Evolutionary conservation across 1,140 invertebrate species (phyloP).

Genomic region (Sipha flava): DNA sequence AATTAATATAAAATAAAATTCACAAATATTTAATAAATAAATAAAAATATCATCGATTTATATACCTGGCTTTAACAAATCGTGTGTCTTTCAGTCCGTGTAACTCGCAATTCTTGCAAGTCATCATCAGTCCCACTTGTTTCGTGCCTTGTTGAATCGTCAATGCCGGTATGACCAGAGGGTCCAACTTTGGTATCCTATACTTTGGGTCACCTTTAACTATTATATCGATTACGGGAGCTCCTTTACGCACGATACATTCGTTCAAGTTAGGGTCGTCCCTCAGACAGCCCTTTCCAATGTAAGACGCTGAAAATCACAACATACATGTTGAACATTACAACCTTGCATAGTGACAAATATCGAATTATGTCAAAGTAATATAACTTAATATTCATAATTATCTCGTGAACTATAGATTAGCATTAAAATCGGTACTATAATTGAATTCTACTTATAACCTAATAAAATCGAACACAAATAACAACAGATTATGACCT

Average conservation of each 20-base stretch:
- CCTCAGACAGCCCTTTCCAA: conserved; percentile 45
- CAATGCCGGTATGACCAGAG: conserved; percentile 37
- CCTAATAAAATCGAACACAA: too few relatives aligned
- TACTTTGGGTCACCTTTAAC: conserved; percentile 44
- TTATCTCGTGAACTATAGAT: too few relatives aligned
- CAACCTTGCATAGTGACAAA: too few relatives aligned
- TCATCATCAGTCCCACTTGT: conserved; percentile 38
- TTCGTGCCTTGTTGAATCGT: conserved; percentile 38
- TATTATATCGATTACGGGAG: conserved; percentile 44
- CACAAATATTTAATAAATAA: too few relatives aligned
- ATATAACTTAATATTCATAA: too few relatives aligned
- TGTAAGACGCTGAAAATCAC: conserved; percentile 47
- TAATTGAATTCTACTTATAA: too few relatives aligned
- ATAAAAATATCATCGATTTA: not conserved
- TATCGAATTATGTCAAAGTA: too few relatives aligned
- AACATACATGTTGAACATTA: too few relatives aligned
- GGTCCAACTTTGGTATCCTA: conserved; percentile 40
- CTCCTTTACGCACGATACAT: conserved; percentile 46
- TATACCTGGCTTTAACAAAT: conserved; percentile 37
- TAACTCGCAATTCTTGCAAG: conserved; percentile 36
- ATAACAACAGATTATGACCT: too few relatives aligned
- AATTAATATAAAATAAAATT: too few relatives aligned
- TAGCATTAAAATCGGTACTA: too few relatives aligned
- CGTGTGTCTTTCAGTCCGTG: conserved; percentile 37
- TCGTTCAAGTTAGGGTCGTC: conserved; percentile 46